phyloP scores from a whole-genome alignment of 2,113 vertebrate genomes.

The Gavialis gangeticus region DNA sequence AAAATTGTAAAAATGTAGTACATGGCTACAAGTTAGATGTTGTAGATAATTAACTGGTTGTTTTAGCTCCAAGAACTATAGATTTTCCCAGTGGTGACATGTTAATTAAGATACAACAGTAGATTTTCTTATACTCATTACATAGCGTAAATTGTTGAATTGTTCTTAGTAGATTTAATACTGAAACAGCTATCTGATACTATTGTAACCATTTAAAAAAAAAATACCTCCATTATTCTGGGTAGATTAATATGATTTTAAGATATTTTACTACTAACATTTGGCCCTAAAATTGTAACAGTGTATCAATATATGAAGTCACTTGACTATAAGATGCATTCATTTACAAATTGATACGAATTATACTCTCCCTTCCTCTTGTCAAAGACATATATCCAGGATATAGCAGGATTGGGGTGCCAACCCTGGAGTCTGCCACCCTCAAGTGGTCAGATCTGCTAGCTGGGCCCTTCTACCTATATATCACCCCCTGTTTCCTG shows the following conservation, averaged over 20 bases:
- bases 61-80: neutral
- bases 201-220: neutral
- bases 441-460: too few relatives aligned
- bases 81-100: neutral
- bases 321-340: neutral
- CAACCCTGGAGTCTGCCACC: too few relatives aligned
- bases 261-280: neutral
- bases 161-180: neutral
- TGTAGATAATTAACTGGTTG: neutral
- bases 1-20: neutral
- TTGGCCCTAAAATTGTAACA: neutral
- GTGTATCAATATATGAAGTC: neutral
- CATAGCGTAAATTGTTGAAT: slow-evolving; percentile 10
- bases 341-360: neutral
- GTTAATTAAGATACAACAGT: neutral
- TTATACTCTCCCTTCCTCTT: too few relatives aligned
- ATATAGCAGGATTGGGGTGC: too few relatives aligned
- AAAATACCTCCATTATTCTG: neutral
- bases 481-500: too few relatives aligned
- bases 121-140: slow-evolving; percentile 3
- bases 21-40: neutral
- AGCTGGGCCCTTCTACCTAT: too few relatives aligned
- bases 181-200: neutral
- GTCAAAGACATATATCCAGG: too few relatives aligned
- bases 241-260: neutral